These are phyloP conservation scores for Aporophyla nigra DNA, from an alignment of 2,888 invertebrate genomes.

Conservation along the genomic window DNA sequence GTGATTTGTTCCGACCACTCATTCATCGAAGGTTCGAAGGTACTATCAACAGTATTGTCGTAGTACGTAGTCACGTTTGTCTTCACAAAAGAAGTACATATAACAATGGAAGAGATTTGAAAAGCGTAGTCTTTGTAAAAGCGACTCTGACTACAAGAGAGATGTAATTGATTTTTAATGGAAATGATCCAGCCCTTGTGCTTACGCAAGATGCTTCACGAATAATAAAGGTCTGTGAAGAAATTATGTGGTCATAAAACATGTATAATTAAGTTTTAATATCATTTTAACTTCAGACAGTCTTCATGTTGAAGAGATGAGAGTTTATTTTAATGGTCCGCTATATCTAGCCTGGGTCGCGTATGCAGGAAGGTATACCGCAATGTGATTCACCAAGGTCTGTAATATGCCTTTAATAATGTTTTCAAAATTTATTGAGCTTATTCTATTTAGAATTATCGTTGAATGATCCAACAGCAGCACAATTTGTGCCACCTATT, in stretches of 20 bases:
- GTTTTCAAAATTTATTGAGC: background rate
- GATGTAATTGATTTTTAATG: conserved; percentile 79
- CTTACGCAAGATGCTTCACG: conserved; percentile 67
- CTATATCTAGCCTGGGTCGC: background rate
- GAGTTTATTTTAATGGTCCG: conserved; percentile 16
- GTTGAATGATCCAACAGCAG: conserved; percentile 14
- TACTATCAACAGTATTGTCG: conserved; percentile 43
- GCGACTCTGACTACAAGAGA: conserved; percentile 61
- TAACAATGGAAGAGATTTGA: conserved; percentile 60
- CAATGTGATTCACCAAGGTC: background rate
- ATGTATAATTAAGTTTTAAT: conserved; percentile 38
- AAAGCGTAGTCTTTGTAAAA: conserved; percentile 65
- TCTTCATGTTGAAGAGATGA: conserved; percentile 17
- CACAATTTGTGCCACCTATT: conserved; percentile 40
- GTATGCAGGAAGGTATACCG: background rate
- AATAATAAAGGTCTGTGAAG: conserved; percentile 49
- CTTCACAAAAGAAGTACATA: conserved; percentile 64
- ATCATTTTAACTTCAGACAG: conserved; percentile 35
- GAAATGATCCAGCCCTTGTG: conserved; percentile 63
- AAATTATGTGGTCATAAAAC: conserved; percentile 53
- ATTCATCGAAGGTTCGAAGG: conserved; percentile 35
- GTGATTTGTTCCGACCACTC: conserved; percentile 20
- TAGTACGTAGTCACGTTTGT: conserved; percentile 52
- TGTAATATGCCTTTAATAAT: background rate
- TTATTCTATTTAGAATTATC: conserved; percentile 12